A percentile compares a stretch with the other conserved stretches of the same genome.
Evolutionary conservation across 2,797 vertebrate species (phyloP).

Genomic region (Hydrophis major): DNA sequence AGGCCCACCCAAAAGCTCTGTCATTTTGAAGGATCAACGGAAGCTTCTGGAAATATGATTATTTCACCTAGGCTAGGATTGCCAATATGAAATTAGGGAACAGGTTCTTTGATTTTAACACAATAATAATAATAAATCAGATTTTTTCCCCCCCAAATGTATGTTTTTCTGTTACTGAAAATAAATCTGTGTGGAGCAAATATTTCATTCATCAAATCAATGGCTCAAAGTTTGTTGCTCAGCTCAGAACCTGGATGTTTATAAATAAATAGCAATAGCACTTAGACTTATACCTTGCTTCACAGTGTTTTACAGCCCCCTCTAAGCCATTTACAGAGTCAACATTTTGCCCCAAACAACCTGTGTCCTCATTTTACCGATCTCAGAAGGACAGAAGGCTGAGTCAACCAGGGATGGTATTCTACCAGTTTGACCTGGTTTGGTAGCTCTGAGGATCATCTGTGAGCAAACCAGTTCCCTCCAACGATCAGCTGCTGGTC

Average conservation of each 20-base stretch:
- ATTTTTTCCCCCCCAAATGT: not conserved
- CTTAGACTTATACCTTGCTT: too few species aligned
- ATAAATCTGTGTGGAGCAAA: not conserved
- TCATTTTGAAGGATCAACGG: not conserved
- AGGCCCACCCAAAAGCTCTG: not conserved
- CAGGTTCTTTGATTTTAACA: not conserved
- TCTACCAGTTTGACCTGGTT: too few species aligned
- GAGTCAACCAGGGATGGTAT: too few species aligned
- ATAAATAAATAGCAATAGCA: too few species aligned
- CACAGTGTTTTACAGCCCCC: too few species aligned
- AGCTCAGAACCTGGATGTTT: not conserved
- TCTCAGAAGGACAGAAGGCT: too few species aligned
- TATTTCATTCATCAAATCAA: not conserved
- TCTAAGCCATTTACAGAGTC: too few species aligned
- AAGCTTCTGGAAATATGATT: not conserved
- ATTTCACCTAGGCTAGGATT: constrained; percentile 5
- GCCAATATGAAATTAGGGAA: not conserved
- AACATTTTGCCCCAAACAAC: too few species aligned
- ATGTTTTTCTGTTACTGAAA: not conserved
- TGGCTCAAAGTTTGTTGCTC: not conserved
- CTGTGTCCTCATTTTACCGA: too few species aligned
- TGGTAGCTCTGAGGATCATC: too few species aligned
- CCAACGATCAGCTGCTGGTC: too few species aligned
- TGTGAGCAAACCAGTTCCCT: too few species aligned
- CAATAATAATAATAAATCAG: not conserved